phyloP scores from a whole-genome alignment of 2,797 vertebrate genomes.

The Miichthys miiuy region DNA sequence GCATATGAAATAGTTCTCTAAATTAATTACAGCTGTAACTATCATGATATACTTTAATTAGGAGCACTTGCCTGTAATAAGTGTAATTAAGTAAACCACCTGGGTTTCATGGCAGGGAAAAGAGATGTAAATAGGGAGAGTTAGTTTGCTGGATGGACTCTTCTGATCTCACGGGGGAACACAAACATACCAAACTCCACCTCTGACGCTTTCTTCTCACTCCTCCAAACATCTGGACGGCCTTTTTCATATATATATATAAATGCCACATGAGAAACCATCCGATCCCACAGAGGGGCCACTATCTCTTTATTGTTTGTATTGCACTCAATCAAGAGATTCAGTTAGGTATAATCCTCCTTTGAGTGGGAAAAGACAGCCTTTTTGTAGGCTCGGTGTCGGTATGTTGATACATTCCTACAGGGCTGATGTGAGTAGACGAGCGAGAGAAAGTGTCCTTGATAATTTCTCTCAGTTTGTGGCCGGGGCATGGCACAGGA shows the following conservation, averaged over 20 bases:
- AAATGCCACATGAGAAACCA: slow-evolving; percentile 42
- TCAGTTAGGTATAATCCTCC: slow-evolving; percentile 31
- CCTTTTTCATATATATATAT: not conserved
- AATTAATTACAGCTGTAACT: slow-evolving; percentile 44
- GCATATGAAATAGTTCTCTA: slow-evolving; percentile 33
- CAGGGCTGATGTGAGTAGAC: slow-evolving; percentile 48
- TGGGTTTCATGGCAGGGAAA: slow-evolving; percentile 21
- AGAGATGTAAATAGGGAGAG: slow-evolving; percentile 30
- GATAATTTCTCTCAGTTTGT: slow-evolving; percentile 45
- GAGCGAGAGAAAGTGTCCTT: slow-evolving; percentile 41
- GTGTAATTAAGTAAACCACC: slow-evolving; percentile 59
- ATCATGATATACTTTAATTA: slow-evolving; percentile 52
- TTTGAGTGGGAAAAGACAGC: slow-evolving; percentile 39
- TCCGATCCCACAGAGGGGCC: slow-evolving; percentile 45
- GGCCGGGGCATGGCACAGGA: slow-evolving; percentile 17
- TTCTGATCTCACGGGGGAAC: slow-evolving; percentile 40
- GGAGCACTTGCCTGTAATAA: slow-evolving; percentile 50
- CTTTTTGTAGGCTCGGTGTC: slow-evolving; percentile 51
- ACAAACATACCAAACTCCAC: slow-evolving; percentile 49
- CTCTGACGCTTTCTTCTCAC: slow-evolving; percentile 36
- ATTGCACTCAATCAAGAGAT: slow-evolving; percentile 65
- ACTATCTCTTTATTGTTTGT: slow-evolving; percentile 67
- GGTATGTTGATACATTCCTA: slow-evolving; percentile 67
- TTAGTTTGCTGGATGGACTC: slow-evolving; percentile 27
- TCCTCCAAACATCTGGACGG: slow-evolving; percentile 34